A percentile compares a stretch with the other conserved stretches of the same genome.
Evolutionary conservation across 2,113 vertebrate species (phyloP).

Genomic region (Spea multiplicata): DNA sequence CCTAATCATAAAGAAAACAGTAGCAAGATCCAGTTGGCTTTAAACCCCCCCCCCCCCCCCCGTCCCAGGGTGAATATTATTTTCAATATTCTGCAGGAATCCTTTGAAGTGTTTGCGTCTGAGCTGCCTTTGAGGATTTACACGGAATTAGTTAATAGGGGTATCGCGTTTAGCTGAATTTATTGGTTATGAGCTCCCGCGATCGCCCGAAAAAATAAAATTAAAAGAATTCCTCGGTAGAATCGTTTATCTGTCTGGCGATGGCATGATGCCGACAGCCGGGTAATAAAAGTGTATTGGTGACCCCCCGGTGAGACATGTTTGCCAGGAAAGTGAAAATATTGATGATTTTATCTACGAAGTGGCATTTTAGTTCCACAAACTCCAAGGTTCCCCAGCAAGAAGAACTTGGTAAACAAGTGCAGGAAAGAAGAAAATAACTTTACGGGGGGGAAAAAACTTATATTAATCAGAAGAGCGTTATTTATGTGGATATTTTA

Average conservation of each 20-base stretch:
- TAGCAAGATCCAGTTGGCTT: slow-evolving; percentile 73
- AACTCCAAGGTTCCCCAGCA: slow-evolving; percentile 44
- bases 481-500: no score
- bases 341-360: slow-evolving; percentile 65
- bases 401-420: slow-evolving; percentile 50
- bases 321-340: slow-evolving; percentile 68
- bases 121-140: slow-evolving; percentile 64
- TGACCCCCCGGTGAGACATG: slow-evolving; percentile 69
- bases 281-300: slow-evolving; percentile 74
- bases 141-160: slow-evolving; percentile 73
- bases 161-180: slow-evolving; percentile 69
- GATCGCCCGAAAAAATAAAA: slow-evolving; percentile 69
- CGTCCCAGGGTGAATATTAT: slow-evolving; percentile 69
- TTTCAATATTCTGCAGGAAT: slow-evolving; percentile 73
- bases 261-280: slow-evolving; percentile 67
- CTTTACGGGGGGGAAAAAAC: no score
- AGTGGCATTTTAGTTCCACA: slow-evolving; percentile 57
- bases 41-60: slow-evolving; percentile 27
- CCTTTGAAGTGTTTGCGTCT: slow-evolving; percentile 82
- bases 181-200: slow-evolving; percentile 64
- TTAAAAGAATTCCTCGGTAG: slow-evolving; percentile 67
- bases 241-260: slow-evolving; percentile 66
- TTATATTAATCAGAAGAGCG: no score
- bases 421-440: slow-evolving; percentile 28
- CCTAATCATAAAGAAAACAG: slow-evolving; percentile 86